Conservation (phyloP, 2,888 invertebrate species). For the Apeira syringaria region DNA sequence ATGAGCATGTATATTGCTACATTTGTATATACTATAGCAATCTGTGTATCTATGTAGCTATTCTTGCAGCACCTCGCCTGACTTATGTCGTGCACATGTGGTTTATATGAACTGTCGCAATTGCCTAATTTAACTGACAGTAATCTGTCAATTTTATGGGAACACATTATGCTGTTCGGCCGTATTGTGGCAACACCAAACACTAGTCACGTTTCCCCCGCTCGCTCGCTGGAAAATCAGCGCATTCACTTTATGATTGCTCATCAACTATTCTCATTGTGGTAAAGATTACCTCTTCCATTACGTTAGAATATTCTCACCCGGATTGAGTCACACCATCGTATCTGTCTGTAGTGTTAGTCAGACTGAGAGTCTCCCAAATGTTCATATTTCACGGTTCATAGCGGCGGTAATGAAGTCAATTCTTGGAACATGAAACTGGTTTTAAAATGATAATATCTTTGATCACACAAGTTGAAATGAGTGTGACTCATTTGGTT, state of each 20-base stretch:
- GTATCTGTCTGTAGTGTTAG: constrained; percentile 28
- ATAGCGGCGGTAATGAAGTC: constrained; percentile 36
- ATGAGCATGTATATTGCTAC: no score
- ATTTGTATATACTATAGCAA: no score
- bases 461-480: constrained; percentile 42
- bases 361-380: constrained; percentile 35
- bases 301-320: constrained; percentile 45
- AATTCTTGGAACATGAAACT: constrained; percentile 44
- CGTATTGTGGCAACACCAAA: constrained; percentile 54
- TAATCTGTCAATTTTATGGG: constrained; percentile 54
- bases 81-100: not conserved
- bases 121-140: constrained; percentile 10
- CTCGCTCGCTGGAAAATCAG: constrained; percentile 49
- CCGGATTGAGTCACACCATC: constrained; percentile 53
- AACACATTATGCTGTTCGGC: constrained; percentile 49
- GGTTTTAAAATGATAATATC: constrained; percentile 39
- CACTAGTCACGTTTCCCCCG: constrained; percentile 56
- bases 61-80: not conserved
- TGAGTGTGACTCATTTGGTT: constrained; percentile 42
- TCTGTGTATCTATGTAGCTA: no score
- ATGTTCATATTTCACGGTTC: constrained; percentile 42
- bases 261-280: constrained; percentile 61
- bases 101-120: constrained; percentile 2
- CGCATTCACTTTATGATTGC: constrained; percentile 53
- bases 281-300: constrained; percentile 57